Evolutionary conservation across 2,797 vertebrate genomes (phyloP).

Genomic region (Myotis vivesi): DNA sequence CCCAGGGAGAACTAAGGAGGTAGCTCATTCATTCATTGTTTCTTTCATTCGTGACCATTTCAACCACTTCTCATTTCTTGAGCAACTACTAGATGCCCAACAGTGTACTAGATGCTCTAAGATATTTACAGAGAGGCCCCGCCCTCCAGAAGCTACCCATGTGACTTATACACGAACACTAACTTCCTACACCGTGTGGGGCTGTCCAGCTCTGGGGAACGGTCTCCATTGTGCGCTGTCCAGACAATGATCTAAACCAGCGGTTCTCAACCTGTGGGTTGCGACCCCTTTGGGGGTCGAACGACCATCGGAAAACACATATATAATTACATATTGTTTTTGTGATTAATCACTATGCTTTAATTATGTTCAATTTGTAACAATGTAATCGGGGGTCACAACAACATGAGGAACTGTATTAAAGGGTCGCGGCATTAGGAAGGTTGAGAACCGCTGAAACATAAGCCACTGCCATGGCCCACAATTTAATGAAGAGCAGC

Average conservation of each 20-base stretch:
- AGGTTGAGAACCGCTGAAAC: neutral
- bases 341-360: too few species aligned
- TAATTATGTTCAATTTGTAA: too few species aligned
- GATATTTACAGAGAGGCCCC: too few species aligned
- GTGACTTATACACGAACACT: neutral
- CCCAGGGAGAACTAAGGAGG: neutral
- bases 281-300: too few species aligned
- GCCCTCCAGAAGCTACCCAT: neutral
- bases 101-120: neutral
- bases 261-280: too few species aligned
- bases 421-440: too few species aligned
- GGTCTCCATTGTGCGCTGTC: neutral
- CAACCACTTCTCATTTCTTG: neutral
- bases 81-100: neutral
- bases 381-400: too few species aligned
- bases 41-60: neutral
- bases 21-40: neutral
- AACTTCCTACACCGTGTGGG: accelerated
- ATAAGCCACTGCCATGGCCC: accelerated
- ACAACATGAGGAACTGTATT: too few species aligned
- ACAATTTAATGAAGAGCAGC: neutral
- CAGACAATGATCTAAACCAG: neutral
- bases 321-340: too few species aligned
- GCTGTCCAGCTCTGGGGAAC: neutral
- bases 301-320: too few species aligned